A percentile compares a stretch with the other conserved stretches of the same genome.
phyloP scores from a whole-genome alignment of 1,140 invertebrate species.

The Drosophila sechellia region DNA sequence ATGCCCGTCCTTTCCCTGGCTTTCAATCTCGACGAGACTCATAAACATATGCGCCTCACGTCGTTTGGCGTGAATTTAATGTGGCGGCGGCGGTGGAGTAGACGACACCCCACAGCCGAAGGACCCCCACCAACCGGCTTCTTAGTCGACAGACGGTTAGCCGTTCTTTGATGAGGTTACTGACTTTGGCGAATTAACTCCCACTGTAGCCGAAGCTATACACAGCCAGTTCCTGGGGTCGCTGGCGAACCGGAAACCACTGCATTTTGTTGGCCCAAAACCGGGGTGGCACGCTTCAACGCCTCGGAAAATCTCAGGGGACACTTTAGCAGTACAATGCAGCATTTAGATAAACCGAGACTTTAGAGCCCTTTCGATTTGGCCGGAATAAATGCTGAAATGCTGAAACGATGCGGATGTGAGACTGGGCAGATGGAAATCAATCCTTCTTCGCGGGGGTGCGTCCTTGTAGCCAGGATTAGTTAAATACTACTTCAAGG shows the following conservation, averaged over 20 bases:
- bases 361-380: slow-evolving; percentile 58
- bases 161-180: slow-evolving; percentile 82
- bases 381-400: slow-evolving; percentile 8
- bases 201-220: slow-evolving; percentile 36
- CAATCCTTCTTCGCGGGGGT: slow-evolving; percentile 41
- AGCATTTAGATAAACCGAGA: slow-evolving; percentile 78
- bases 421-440: slow-evolving; percentile 17
- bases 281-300: slow-evolving; percentile 76
- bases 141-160: slow-evolving; percentile 58
- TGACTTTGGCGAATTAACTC: slow-evolving; percentile 83
- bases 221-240: slow-evolving; percentile 33
- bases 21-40: slow-evolving; percentile 80
- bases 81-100: slow-evolving; percentile 56
- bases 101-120: slow-evolving; percentile 27
- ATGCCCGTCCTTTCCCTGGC: slow-evolving; percentile 4
- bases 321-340: slow-evolving; percentile 77
- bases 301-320: slow-evolving; percentile 77
- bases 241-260: slow-evolving; percentile 79
- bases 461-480: slow-evolving; percentile 34
- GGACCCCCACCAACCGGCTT: slow-evolving; percentile 7
- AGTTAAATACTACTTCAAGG: slow-evolving; percentile 30
- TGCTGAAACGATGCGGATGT: not conserved
- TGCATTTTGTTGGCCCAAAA: slow-evolving; percentile 78
- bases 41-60: slow-evolving; percentile 84
- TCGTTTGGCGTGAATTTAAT: slow-evolving; percentile 83